Base-by-base conservation (phyloP, 1,140 invertebrate genomes). In the Drepana arcuata region DNA sequence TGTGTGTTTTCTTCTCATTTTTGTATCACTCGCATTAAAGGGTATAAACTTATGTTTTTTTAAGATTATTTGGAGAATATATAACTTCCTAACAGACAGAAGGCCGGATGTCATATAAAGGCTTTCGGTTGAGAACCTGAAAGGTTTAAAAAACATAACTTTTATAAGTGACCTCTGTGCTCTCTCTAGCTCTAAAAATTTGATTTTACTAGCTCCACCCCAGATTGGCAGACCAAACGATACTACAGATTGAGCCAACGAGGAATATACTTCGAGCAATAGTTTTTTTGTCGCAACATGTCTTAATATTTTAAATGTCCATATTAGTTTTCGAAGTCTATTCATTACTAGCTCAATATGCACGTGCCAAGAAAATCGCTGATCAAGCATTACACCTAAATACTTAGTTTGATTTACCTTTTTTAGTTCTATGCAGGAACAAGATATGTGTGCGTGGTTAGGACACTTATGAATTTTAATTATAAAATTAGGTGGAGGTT, bases 141-240 rank as follows among this genome's bases (percentile, higher is more conserved):
- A 38, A 7, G 36, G 31, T 41, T 41, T 41, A 28, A n/a, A 18
- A 2, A 23, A 14, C 11, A 33, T 41, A 27, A 41, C 31, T 14
- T 34, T 41, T 7, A 40, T 7, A 11, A 33, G 14, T 3, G 30
- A 25, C 25, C 38, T 32, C 14, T 40, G 37, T 1, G 29, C 15
- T 27, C 38, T 33, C 16, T 41, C 30, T 9, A 41, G 10, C 10
- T 31, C 24, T n/a, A 41, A 7, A n/a, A 41, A 23, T 28, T 41
- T 23, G 2, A 18, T 28, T 28, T 41, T 41, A 6, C 24, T 21
- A n/a, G 30, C 15, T 10, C 30, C 30, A 23, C 25, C 38, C 38
- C 38, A 41, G 1, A 34, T 16, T 1, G 38, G 16, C n/a, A 34
- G 11, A 16, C 31, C 33, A 15, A 34, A 41, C 1, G 7, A 28